Evolutionary conservation across 1,140 invertebrate species (phyloP).

Genomic region (Rhagoletis zephyria): DNA sequence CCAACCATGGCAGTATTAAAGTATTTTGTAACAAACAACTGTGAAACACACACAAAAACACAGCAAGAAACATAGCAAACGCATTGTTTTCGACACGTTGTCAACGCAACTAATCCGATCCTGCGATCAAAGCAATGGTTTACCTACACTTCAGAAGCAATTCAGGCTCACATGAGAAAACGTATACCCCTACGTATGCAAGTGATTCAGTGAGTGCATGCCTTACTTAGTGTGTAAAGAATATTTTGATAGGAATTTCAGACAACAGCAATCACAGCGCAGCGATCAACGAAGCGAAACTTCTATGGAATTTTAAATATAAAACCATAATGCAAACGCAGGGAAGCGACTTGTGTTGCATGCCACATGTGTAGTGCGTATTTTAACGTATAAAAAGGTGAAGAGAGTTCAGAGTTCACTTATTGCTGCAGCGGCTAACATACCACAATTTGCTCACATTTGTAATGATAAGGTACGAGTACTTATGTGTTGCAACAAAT

Average conservation of each 20-base stretch:
- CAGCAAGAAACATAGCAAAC: constrained; percentile 27
- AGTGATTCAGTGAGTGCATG: too few relatives aligned
- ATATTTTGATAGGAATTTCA: not conserved
- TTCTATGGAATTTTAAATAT: constrained; percentile 39
- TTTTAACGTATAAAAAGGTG: not conserved
- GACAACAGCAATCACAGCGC: not conserved
- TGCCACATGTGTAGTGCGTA: constrained; percentile 11
- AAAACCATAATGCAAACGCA: not conserved
- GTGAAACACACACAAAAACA: constrained; percentile 4
- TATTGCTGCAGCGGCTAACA: not conserved
- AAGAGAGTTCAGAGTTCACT: constrained; percentile 1
- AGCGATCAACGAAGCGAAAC: constrained; percentile 7
- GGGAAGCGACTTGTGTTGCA: not conserved
- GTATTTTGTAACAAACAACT: constrained; percentile 48
- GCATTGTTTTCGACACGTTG: constrained; percentile 47
- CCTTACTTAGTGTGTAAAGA: not conserved
- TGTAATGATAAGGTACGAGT: not conserved
- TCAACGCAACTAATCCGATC: constrained; percentile 30
- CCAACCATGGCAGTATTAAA: not conserved
- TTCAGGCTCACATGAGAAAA: too few relatives aligned
- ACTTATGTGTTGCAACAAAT: not conserved
- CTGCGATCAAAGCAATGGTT: constrained; percentile 12
- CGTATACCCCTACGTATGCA: not conserved
- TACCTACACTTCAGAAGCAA: not conserved
- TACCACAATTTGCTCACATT: constrained; percentile 20